Conservation (phyloP, 2,888 invertebrate genomes). For the Aleiodes testaceus region DNA sequence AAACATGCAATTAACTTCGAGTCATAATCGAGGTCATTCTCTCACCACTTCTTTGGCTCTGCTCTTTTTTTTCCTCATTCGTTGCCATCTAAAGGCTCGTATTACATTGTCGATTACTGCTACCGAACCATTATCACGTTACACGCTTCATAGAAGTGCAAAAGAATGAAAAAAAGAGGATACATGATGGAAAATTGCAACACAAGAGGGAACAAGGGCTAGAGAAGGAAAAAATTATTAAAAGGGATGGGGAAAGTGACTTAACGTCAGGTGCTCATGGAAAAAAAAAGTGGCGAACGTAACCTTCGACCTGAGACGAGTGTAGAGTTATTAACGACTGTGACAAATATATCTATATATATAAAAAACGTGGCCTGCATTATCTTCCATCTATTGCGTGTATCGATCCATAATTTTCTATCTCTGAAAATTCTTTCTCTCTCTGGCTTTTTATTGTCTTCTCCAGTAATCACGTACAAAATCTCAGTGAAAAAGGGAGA, state of each 20-base stretch:
- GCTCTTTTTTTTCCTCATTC: constrained; percentile 9
- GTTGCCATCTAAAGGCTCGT: constrained; percentile 21
- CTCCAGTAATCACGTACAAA: constrained; percentile 1
- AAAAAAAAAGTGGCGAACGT: constrained; percentile 45
- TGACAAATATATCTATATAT: background rate
- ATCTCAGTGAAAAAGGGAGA: constrained; percentile 2
- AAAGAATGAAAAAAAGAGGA: constrained; percentile 31
- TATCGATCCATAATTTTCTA: constrained; percentile 20
- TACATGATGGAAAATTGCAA: constrained; percentile 1
- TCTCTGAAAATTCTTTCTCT: background rate
- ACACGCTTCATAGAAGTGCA: constrained; percentile 49
- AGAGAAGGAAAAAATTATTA: constrained; percentile 17
- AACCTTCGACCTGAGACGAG: constrained; percentile 42
- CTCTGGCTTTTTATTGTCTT: background rate
- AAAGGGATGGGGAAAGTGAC: constrained; percentile 7
- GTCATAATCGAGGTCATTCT: constrained; percentile 35
- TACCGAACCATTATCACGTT: constrained; percentile 48
- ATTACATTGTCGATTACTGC: constrained; percentile 33
- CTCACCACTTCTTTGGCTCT: constrained; percentile 6
- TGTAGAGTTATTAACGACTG: constrained; percentile 4
- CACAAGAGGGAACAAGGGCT: background rate
- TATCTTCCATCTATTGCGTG: constrained; percentile 9
- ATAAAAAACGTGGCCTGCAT: background rate
- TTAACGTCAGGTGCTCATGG: constrained; percentile 36
- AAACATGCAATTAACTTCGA: constrained; percentile 38